Conservation (phyloP, 1,140 invertebrate genomes). For the Drosophila ambigua region DNA sequence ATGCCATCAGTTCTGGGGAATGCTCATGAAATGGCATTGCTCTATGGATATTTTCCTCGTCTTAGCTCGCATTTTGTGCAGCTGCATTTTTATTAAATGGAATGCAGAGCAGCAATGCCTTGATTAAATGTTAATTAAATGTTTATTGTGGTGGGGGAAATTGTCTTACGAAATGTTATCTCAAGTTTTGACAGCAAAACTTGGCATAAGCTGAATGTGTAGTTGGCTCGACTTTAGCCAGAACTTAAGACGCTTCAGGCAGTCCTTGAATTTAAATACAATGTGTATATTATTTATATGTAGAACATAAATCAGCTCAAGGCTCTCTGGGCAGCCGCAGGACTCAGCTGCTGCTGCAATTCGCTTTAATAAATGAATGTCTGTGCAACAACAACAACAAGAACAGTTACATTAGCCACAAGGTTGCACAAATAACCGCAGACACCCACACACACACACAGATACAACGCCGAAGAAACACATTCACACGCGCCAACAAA, state of each 20-base stretch:
- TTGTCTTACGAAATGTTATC: not conserved
- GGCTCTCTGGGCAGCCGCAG: constrained; percentile 1
- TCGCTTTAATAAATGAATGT: constrained; percentile 29
- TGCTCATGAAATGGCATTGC: constrained; percentile 14
- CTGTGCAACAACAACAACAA: constrained; percentile 17
- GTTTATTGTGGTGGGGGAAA: constrained; percentile 5
- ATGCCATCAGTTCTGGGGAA: constrained; percentile 17
- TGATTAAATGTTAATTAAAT: constrained; percentile 7
- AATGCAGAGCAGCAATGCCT: not conserved
- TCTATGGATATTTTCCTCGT: constrained; percentile 25
- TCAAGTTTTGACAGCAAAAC: too few species aligned
- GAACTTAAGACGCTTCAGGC: not conserved
- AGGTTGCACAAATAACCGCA: constrained; percentile 40
- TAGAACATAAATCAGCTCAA: constrained; percentile 21
- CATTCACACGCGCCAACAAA: constrained; percentile 68
- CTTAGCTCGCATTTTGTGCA: not conserved
- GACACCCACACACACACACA: constrained; percentile 19
- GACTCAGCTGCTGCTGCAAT: constrained; percentile 20
- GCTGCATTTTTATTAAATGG: constrained; percentile 30
- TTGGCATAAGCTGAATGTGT: too few species aligned
- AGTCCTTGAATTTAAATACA: not conserved
- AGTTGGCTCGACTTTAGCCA: not conserved
- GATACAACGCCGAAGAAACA: constrained; percentile 5
- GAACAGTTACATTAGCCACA: not conserved
- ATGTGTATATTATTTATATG: not conserved